Conservation (phyloP, 2,888 invertebrate species). For the Spisula subtruncata region DNA sequence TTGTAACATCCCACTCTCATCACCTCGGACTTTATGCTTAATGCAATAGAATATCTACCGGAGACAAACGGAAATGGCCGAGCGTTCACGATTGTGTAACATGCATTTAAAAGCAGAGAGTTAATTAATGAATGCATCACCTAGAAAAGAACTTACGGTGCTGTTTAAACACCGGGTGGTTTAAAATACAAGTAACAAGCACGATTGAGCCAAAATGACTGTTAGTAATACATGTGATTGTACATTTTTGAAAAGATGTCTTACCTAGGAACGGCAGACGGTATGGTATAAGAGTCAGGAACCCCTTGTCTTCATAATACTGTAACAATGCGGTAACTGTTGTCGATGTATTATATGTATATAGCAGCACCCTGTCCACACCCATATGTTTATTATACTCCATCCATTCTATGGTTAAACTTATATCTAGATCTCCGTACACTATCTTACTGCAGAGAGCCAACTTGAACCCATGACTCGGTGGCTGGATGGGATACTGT, state of each 20-base stretch:
- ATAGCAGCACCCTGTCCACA: slow-evolving; percentile 47
- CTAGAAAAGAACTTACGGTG: too few species aligned
- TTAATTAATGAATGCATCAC: too few species aligned
- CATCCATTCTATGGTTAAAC: slow-evolving; percentile 59
- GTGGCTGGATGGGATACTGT: slow-evolving; percentile 3
- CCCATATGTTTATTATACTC: slow-evolving; percentile 56
- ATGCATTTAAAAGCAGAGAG: too few species aligned
- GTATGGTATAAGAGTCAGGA: slow-evolving; percentile 40
- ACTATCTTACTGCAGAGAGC: slow-evolving; percentile 58
- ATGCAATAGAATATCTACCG: too few species aligned
- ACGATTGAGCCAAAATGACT: too few species aligned
- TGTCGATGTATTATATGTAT: slow-evolving; percentile 41
- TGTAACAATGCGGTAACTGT: slow-evolving; percentile 3
- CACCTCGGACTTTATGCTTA: too few species aligned
- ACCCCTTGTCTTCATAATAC: slow-evolving; percentile 35
- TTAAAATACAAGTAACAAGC: too few species aligned
- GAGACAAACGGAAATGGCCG: too few species aligned
- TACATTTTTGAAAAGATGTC: not conserved
- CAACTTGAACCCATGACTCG: slow-evolving; percentile 21
- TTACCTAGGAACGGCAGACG: slow-evolving; percentile 23
- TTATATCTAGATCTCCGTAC: slow-evolving; percentile 41
- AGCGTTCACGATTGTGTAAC: too few species aligned
- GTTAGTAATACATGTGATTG: too few species aligned
- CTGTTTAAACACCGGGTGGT: too few species aligned
- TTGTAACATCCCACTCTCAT: too few species aligned